Percentiles rank a stretch among this genome's conserved stretches.
These are phyloP conservation scores for Chironomus riparius DNA, from an alignment of 2,888 invertebrate species.

Conservation along the genomic window DNA sequence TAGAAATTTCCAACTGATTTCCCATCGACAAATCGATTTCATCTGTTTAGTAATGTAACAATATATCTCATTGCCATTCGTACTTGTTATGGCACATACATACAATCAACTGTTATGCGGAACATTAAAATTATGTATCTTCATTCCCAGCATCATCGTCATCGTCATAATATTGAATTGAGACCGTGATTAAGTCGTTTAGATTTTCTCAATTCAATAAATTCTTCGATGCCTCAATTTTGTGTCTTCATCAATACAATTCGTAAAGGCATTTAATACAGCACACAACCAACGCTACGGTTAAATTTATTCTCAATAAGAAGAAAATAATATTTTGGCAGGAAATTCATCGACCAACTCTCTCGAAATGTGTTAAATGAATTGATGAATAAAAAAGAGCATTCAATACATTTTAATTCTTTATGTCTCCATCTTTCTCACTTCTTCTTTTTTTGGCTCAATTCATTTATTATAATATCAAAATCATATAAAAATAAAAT, in stretches of 20 bases:
- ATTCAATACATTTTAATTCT: not conserved
- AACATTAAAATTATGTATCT: not conserved
- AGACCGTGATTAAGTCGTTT: conserved; percentile 22
- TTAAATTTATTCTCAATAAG: no score
- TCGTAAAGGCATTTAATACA: not conserved
- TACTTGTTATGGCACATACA: not conserved
- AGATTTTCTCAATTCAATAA: not conserved
- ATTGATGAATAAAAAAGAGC: not conserved
- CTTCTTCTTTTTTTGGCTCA: not conserved
- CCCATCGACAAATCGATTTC: conserved; percentile 10
- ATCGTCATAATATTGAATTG: conserved; percentile 8
- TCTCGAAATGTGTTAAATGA: not conserved
- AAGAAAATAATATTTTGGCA: not conserved
- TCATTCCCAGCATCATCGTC: not conserved
- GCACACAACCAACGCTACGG: no score
- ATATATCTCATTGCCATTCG: not conserved
- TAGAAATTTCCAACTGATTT: no score
- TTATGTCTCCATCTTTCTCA: no score
- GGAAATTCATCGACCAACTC: not conserved
- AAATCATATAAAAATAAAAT: not conserved
- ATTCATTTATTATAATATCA: not conserved
- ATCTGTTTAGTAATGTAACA: not conserved
- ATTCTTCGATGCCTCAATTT: no score
- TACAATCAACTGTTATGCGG: not conserved
- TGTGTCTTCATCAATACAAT: not conserved